Evolutionary conservation across 2,113 vertebrate species (phyloP).

Genomic region (Strix aluco): DNA sequence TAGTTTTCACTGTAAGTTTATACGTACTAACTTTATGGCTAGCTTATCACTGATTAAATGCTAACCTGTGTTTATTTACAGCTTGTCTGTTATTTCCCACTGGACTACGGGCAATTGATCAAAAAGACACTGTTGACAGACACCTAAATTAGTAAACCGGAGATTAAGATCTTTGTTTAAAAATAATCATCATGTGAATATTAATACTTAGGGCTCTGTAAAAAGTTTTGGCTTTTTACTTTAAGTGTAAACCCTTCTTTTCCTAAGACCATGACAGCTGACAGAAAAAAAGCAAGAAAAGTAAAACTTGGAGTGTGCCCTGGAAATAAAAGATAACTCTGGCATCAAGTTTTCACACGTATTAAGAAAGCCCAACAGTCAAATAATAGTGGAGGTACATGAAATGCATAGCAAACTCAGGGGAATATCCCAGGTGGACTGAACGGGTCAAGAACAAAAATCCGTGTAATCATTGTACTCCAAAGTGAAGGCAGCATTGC

Average conservation of each 20-base stretch:
- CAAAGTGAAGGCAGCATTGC: slow-evolving; percentile 7
- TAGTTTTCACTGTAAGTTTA: neutral
- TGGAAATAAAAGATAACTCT: neutral
- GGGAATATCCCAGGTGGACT: neutral
- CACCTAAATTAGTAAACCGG: neutral
- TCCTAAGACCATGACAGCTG: neutral
- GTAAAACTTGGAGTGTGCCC: neutral
- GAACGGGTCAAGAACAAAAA: neutral
- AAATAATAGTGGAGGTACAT: neutral
- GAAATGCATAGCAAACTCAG: neutral
- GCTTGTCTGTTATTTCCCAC: neutral
- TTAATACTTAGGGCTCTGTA: neutral
- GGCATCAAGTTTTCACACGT: neutral
- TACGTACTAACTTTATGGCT: neutral
- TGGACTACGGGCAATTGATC: neutral
- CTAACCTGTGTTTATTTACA: neutral
- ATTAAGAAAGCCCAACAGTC: neutral
- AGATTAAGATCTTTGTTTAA: neutral
- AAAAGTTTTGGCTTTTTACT: neutral
- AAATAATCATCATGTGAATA: neutral
- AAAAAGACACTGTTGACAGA: neutral
- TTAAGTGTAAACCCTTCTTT: neutral
- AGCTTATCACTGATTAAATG: neutral
- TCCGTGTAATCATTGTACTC: neutral
- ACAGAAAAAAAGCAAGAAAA: neutral